These are phyloP conservation scores for Callimorpha dominula DNA, from an alignment of 2,888 invertebrate species.

Conservation along the genomic window DNA sequence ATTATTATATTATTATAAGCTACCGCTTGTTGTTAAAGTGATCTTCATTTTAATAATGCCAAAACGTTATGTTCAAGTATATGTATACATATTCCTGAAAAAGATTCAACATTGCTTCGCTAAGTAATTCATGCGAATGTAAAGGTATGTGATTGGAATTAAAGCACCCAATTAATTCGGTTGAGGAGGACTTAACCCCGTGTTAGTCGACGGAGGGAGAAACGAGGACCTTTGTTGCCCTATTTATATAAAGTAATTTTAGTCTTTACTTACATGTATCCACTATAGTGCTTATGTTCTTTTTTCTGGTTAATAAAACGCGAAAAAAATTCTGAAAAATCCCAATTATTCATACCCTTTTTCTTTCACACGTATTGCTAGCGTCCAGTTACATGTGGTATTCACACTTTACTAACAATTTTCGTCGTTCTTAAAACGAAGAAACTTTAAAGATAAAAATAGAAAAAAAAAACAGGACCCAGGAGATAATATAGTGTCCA, in stretches of 20 bases:
- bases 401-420: no score
- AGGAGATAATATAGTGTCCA: no score
- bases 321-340: no score
- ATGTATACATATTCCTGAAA: constrained; percentile 23
- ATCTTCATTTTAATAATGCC: constrained; percentile 11
- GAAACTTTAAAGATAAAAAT: no score
- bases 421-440: no score
- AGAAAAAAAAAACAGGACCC: no score
- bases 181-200: constrained; percentile 26
- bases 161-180: constrained; percentile 37
- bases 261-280: background rate
- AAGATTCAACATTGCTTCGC: constrained; percentile 27
- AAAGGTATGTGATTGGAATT: constrained; percentile 34
- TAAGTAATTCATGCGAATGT: constrained; percentile 30
- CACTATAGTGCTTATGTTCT: no score
- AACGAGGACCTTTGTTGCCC: constrained; percentile 21
- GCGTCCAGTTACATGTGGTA: no score
- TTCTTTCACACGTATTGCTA: no score
- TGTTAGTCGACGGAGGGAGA: constrained; percentile 18
- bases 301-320: no score
- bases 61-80: constrained; percentile 5
- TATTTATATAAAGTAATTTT: constrained; percentile 14
- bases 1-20: background rate
- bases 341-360: no score
- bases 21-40: constrained; percentile 15